Conservation (phyloP, 2,113 vertebrate genomes). For the Malurus elegans region DNA sequence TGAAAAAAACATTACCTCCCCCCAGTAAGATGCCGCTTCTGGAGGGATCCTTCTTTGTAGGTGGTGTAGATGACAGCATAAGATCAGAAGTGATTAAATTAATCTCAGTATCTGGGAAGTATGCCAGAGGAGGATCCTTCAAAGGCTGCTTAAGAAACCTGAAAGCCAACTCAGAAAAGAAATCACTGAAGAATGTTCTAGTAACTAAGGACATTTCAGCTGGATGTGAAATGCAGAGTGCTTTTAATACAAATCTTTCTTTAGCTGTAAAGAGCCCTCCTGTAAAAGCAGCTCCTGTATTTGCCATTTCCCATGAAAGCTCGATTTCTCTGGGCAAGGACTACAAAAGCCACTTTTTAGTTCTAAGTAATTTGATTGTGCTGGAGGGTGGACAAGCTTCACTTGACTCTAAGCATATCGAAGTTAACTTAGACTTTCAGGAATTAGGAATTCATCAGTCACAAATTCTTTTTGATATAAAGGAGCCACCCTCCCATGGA, state of each 20-base stretch:
- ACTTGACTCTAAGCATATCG: slow-evolving; percentile 84
- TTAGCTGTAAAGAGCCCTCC: neutral
- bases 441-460: slow-evolving; percentile 81
- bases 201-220: slow-evolving; percentile 87
- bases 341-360: slow-evolving; percentile 70
- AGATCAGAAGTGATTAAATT: slow-evolving; percentile 77
- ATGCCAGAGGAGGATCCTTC: slow-evolving; percentile 81
- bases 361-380: slow-evolving; percentile 81
- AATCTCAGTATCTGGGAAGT: slow-evolving; percentile 79
- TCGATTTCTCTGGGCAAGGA: slow-evolving; percentile 56
- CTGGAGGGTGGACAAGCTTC: slow-evolving; percentile 79
- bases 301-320: slow-evolving; percentile 43
- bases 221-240: slow-evolving; percentile 80
- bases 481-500: slow-evolving; percentile 77
- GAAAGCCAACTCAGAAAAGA: slow-evolving; percentile 75
- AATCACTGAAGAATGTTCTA: slow-evolving; percentile 78
- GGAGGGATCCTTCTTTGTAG: slow-evolving; percentile 81
- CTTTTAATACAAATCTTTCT: slow-evolving; percentile 12
- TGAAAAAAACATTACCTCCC: slow-evolving; percentile 70
- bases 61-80: slow-evolving; percentile 79
- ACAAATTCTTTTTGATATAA: slow-evolving; percentile 83
- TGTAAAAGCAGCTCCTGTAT: slow-evolving; percentile 35
- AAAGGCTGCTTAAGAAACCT: slow-evolving; percentile 88
- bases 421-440: slow-evolving; percentile 81
- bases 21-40: slow-evolving; percentile 69